Base-by-base conservation (phyloP, 1,140 invertebrate genomes). In the Ceratitis capitata region DNA sequence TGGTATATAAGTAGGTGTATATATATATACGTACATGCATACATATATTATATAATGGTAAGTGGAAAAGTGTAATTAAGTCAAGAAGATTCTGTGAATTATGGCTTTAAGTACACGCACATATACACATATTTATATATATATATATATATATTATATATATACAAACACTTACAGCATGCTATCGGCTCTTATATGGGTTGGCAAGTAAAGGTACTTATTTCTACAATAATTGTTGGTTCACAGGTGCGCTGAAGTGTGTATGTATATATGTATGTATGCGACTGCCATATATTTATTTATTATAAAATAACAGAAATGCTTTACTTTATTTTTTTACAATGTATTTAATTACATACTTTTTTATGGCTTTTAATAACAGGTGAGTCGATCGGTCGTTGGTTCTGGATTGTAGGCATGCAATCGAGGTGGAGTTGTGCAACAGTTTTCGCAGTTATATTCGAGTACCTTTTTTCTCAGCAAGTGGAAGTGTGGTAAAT, bases 61-160 rank as follows among this genome's bases (percentile, higher is more conserved):
- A 56, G 51, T 56, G 32, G 61, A 5, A 32, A 69, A 6, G 12
- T 69, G 61, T 69, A 69, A 69, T 69, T 69, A 69, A 69, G 61
- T 69, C 61, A 69, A 69, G 61, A 69, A 69, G 61, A 69, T 69
- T 61, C 61, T 69, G 61, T 69, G 61, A 69, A 69, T 69, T 69
- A 69, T 69, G 32, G 3, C 3, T 56, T 16, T 12, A 61, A 3
- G 0, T 4, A 61, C 0, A 56, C 58, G 29, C 10, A 32, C 26
- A 61, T 26, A 61, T 26, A 14, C 32, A n/a, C 9, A 69, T 12
- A 69, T 1, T 1, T 2, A 69, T 32, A 35, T 19, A 35, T 16
- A 39, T 39, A 29, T 3, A 3, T 35, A 64, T 69, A 16, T 29
- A 29, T 29, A 23, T 29, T 32, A 61, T 14, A n/a, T n/a, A n/a